Conservation (phyloP, 1,140 invertebrate genomes). For the Zaprionus inermis region DNA sequence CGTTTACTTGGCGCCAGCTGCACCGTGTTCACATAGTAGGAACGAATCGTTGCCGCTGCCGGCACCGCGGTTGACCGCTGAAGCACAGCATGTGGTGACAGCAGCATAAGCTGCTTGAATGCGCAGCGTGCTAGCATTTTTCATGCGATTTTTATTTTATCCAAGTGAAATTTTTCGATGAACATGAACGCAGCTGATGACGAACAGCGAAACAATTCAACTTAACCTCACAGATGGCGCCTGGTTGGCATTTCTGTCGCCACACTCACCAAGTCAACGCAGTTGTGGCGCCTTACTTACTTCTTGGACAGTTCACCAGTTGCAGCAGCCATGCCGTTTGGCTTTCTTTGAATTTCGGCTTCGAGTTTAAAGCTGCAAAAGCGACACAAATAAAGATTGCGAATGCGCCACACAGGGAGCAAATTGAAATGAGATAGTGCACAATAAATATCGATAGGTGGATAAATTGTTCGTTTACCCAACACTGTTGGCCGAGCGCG, state of each 20-base stretch:
- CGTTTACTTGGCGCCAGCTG: constrained; percentile 66
- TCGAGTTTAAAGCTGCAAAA: background rate
- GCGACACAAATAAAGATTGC: constrained; percentile 27
- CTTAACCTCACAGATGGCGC: constrained; percentile 66
- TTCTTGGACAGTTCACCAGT: constrained; percentile 80
- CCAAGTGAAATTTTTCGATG: constrained; percentile 19
- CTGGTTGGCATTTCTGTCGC: constrained; percentile 22
- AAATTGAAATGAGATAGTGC: constrained; percentile 25
- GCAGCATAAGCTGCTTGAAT: constrained; percentile 28
- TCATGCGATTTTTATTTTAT: constrained; percentile 13
- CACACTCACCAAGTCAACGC: background rate
- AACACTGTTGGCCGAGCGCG: background rate
- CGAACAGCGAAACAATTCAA: constrained; percentile 44
- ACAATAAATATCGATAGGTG: constrained; percentile 25
- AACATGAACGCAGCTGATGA: constrained; percentile 10
- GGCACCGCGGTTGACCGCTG: background rate
- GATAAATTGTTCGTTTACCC: background rate
- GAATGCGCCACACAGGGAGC: constrained; percentile 41
- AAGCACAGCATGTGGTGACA: constrained; percentile 2
- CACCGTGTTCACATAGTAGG: constrained; percentile 51
- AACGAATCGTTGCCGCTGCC: constrained; percentile 7
- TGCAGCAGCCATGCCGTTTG: constrained; percentile 68
- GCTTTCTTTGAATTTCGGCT: constrained; percentile 12
- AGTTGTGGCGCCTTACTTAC: constrained; percentile 58
- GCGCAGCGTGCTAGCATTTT: constrained; percentile 44